Evolutionary conservation across 2,888 invertebrate species (phyloP).

Genomic region (Acronicta leporina): DNA sequence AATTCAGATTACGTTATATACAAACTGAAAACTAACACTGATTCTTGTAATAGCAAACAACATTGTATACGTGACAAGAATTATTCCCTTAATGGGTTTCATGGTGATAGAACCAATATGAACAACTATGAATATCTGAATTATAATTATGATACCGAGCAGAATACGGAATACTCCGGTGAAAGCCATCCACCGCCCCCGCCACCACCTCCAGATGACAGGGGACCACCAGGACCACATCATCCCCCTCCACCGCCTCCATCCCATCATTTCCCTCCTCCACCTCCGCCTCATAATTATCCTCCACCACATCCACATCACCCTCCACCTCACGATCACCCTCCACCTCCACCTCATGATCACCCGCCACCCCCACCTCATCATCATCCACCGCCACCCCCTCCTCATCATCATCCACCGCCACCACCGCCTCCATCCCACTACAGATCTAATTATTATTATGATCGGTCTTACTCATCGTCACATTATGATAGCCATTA

Average conservation of each 20-base stretch:
- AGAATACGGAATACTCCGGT: constrained; percentile 13
- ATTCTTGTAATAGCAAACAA: background rate
- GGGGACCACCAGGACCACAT: background rate
- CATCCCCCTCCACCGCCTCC: constrained; percentile 8
- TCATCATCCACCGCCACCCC: constrained; percentile 20
- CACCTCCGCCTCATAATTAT: constrained; percentile 23
- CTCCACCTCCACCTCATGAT: constrained; percentile 26
- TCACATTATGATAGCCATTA: constrained; percentile 10
- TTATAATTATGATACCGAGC: constrained; percentile 9
- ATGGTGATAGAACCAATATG: background rate
- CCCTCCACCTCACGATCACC: constrained; percentile 6
- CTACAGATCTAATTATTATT: constrained; percentile 29
- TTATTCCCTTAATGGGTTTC: constrained; percentile 1
- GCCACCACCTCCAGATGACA: constrained; percentile 2
- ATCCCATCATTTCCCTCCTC: background rate
- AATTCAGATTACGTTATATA: constrained; percentile 25
- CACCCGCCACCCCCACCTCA: constrained; percentile 7
- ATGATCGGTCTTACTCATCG: constrained; percentile 11
- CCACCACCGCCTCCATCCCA: constrained; percentile 10
- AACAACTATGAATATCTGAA: constrained; percentile 10
- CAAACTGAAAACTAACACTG: constrained; percentile 15
- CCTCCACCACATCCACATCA: constrained; percentile 1
- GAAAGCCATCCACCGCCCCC: constrained; percentile 2
- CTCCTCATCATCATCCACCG: constrained; percentile 22
- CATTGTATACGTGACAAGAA: background rate